Evolutionary conservation across 2,888 invertebrate genomes (phyloP), one percentile per base, ranked within the genome.

Genomic region (Himalopsyche kuldschensis): DNA sequence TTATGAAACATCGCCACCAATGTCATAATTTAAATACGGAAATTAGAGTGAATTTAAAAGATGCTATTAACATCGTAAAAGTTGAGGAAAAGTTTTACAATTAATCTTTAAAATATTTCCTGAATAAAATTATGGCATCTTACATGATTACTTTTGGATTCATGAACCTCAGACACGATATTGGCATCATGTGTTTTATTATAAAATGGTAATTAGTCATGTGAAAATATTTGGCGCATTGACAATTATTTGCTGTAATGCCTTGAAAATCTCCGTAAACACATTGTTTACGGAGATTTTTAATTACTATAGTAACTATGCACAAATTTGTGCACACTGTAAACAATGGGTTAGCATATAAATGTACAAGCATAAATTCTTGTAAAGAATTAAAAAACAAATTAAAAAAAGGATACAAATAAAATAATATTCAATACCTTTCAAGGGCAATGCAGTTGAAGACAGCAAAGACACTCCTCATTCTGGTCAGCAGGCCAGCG

Each of bases 381-480:
- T n/a, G n/a, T n/a, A n/a, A n/a, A n/a, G n/a, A n/a, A n/a, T n/a
- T n/a, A n/a, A n/a, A n/a, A n/a, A n/a, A n/a, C n/a, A n/a, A n/a
- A n/a, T n/a, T n/a, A n/a, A n/a, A n/a, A n/a, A n/a, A n/a, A n/a
- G n/a, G n/a, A n/a, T n/a, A n/a, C n/a, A n/a, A n/a, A n/a, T n/a
- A n/a, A n/a, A n/a, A n/a, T 11, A 6, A 24, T 2, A n/a, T 79
- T 15, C 20, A 48, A 1, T 3, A 31, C 0, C 8, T 76, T 46
- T 85, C 30, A 89, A 97, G 95, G 97, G 96, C 5, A 94, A 95
- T 88, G 93, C 95, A 15, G 89, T 96, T 84, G 93, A 94, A 87
- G 96, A 96, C 88, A 93, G 96, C 55, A 95, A 95, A 80, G 95
- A 95, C 89, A 95, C 96, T 1, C 93, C 94, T 75, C 94, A 96